Evolutionary conservation across 2,888 invertebrate species (phyloP), one percentile per base, ranked within the genome.

Genomic region (Crioceris asparagi): DNA sequence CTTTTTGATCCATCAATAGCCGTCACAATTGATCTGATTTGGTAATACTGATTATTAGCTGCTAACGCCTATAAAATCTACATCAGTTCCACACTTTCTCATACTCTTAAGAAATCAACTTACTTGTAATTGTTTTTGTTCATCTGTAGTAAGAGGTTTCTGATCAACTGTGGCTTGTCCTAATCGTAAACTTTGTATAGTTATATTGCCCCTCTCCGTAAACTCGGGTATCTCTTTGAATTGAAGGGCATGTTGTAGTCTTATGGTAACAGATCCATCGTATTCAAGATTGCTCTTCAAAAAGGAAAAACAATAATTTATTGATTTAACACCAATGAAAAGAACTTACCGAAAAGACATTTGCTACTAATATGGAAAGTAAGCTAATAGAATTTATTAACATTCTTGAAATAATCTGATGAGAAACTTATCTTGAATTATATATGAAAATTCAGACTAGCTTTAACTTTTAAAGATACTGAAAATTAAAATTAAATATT

Each of bases 251-350:
- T 86, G 85, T 51, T 75, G 73, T 42, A 86, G 63, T 57, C 77
- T 75, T 47, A 85, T 72, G 43, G 74, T 75, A 14, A 83, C 59
- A 74, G 79, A 80, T 18, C 81, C 78, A 62, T 85, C 84, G 53
- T 79, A 79, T 54, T 85, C 83, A 44, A 83, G 59, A 50, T 71
- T 72, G 32, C 64, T 68, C 75, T 76, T 48, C 35, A 62, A 63
- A 41, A 8, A 32, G 8, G 4, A 32, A 2, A 32, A 3, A 7
- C n/a, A 10, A 3, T n/a, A n/a, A n/a, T n/a, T n/a, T n/a, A n/a
- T n/a, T n/a, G n/a, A n/a, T n/a, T n/a, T n/a, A n/a, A n/a, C n/a
- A n/a, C n/a, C n/a, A n/a, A n/a, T n/a, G n/a, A n/a, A n/a, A n/a
- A n/a, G n/a, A n/a, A n/a, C n/a, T n/a, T n/a, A n/a, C n/a, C n/a